phyloP scores from a whole-genome alignment of 1,140 invertebrate species.

The Eulimnadia texana region DNA sequence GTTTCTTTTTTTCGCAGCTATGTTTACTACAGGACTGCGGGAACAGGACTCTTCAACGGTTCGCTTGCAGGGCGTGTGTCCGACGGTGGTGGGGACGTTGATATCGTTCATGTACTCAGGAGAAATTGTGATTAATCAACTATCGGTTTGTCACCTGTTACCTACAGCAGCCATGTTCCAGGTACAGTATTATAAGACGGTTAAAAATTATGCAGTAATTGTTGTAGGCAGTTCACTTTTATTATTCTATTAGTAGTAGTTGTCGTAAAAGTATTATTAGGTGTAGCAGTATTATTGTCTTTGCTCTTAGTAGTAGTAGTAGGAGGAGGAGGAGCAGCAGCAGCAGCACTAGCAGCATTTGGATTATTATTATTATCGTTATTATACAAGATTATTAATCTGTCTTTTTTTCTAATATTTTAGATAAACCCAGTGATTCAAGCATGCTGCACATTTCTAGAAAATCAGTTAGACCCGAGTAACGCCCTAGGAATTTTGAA shows the following conservation, averaged over 20 bases:
- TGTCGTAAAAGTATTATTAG: no score
- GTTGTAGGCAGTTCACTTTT: no score
- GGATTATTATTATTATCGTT: background rate
- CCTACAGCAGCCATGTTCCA: conserved; percentile 89
- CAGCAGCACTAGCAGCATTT: no score
- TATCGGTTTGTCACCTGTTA: conserved; percentile 73
- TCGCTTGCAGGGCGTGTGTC: conserved; percentile 70
- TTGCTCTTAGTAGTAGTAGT: no score
- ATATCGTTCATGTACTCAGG: conserved; percentile 85
- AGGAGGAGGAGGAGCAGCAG: no score
- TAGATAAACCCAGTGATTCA: conserved; percentile 76
- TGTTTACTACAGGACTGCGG: conserved; percentile 77
- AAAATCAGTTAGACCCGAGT: conserved; percentile 76
- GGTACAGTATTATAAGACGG: conserved; percentile 42
- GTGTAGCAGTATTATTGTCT: no score
- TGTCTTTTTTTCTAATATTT: background rate
- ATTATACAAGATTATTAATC: conserved; percentile 10
- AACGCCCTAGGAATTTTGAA: conserved; percentile 85
- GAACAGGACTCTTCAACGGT: conserved; percentile 74
- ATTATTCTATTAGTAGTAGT: no score
- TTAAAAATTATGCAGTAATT: no score
- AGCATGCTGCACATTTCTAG: conserved; percentile 76
- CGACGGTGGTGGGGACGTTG: conserved; percentile 64
- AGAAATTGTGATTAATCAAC: conserved; percentile 71
- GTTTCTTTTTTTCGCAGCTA: conserved; percentile 46